Conservation (phyloP, 1,140 invertebrate genomes). For the Brachionus rubens region DNA sequence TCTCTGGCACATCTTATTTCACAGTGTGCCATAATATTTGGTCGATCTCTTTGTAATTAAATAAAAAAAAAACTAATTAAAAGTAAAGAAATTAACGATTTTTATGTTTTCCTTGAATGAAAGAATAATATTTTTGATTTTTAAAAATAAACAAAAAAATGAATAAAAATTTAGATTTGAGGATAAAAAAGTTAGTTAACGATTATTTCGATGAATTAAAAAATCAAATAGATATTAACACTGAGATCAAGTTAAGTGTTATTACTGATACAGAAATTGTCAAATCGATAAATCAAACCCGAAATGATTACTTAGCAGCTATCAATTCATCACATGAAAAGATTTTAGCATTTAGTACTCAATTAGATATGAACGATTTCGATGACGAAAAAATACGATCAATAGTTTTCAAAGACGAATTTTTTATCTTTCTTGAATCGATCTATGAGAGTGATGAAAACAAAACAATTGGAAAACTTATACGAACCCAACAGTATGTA, state of each 20-base stretch:
- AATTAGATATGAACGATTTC: neutral
- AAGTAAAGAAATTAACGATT: too few relatives aligned
- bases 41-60: too few relatives aligned
- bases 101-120: too few relatives aligned
- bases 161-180: neutral
- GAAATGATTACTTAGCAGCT: neutral
- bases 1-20: too few relatives aligned
- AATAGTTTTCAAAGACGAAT: neutral
- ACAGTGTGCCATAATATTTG: too few relatives aligned
- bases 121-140: neutral
- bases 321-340: neutral
- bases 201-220: neutral
- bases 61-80: too few relatives aligned
- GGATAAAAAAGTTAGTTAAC: neutral
- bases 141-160: neutral
- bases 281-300: neutral
- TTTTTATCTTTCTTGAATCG: neutral
- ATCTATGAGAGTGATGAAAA: neutral
- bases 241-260: neutral
- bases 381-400: neutral
- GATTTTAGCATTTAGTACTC: neutral
- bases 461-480: slow-evolving; percentile 7
- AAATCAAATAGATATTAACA: neutral
- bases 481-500: neutral
- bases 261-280: neutral